Conservation (phyloP, 2,113 vertebrate genomes). For the Opisthocomus hoazin region DNA sequence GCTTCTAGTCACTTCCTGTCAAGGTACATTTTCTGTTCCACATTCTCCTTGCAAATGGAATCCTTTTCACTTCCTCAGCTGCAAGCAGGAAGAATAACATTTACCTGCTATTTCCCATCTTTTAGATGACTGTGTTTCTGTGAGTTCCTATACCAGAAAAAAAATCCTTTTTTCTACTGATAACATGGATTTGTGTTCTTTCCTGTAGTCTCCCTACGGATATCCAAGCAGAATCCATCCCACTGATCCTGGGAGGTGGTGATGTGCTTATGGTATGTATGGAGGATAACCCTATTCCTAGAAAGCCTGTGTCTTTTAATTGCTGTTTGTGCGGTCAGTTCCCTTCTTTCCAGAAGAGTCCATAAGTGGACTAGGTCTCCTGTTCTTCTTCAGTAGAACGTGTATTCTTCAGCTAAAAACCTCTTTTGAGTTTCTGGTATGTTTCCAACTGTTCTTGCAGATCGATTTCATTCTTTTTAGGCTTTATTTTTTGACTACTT, state of each 20-base stretch:
- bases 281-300: not conserved
- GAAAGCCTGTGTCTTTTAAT: not conserved
- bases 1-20: not conserved
- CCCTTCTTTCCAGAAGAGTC: not conserved
- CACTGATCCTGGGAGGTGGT: conserved; percentile 92
- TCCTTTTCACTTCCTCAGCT: not conserved
- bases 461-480: not conserved
- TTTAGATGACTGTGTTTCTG: not conserved
- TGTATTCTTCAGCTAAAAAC: not conserved
- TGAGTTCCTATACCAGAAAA: not conserved
- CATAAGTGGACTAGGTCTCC: not conserved
- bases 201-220: conserved; percentile 89
- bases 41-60: not conserved
- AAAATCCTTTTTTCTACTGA: not conserved
- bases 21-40: not conserved
- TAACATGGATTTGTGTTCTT: not conserved
- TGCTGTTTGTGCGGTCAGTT: not conserved
- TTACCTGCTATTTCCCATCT: not conserved
- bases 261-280: conserved; percentile 96
- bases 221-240: conserved; percentile 97
- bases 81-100: not conserved
- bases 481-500: not conserved
- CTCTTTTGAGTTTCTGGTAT: not conserved
- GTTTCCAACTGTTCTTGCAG: not conserved
- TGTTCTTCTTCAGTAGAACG: not conserved